Conservation (phyloP, 2,113 vertebrate genomes). For the Archocentrus centrarchus region DNA sequence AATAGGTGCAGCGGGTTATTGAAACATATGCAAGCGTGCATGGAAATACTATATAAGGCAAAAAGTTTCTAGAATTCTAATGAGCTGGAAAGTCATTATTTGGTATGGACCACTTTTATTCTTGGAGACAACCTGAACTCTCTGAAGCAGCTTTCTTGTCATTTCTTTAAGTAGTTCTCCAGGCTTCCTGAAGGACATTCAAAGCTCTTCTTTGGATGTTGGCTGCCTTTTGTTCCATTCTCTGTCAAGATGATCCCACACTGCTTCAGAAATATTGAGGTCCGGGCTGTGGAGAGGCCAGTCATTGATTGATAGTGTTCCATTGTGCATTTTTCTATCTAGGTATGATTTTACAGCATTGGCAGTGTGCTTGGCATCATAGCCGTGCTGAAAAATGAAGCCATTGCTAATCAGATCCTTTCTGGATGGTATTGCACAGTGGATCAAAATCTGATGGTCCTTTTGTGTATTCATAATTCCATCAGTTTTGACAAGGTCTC, state of each 20-base stretch:
- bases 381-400: neutral
- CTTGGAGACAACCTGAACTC: neutral
- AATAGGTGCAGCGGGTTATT: too few species aligned
- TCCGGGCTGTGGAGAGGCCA: neutral
- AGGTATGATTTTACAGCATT: neutral
- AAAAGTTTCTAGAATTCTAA: too few species aligned
- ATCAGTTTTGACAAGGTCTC: neutral
- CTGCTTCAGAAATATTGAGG: neutral
- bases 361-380: neutral
- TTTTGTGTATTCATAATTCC: neutral
- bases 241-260: accelerated
- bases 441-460: neutral
- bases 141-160: neutral
- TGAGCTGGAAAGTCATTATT: neutral
- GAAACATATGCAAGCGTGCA: neutral
- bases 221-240: neutral
- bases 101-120: neutral
- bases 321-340: neutral
- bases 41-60: too few species aligned
- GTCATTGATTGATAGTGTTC: accelerated
- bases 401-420: neutral
- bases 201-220: neutral
- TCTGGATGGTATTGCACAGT: neutral
- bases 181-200: neutral
- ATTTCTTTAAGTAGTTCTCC: neutral